A percentile compares a stretch with the other conserved stretches of the same genome.
Conservation (phyloP, 2,797 vertebrate species). For the Macropus fuliginosus region DNA sequence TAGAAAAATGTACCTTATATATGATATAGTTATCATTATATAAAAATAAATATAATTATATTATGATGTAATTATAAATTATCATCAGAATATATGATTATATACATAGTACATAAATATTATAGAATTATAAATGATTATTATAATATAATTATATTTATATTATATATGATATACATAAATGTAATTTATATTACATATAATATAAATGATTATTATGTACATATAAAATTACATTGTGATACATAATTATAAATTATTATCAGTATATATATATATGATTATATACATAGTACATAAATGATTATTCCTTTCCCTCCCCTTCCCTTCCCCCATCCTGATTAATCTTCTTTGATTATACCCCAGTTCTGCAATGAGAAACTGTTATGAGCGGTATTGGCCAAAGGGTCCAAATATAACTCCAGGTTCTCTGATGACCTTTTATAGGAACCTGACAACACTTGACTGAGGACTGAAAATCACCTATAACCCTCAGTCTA, state of each 20-base stretch:
- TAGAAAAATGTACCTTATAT: too few species aligned
- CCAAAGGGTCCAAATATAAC: background rate
- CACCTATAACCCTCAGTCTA: background rate
- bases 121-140: too few species aligned
- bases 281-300: background rate
- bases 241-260: background rate
- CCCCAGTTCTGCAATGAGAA: background rate
- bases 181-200: too few species aligned
- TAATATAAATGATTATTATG: too few species aligned
- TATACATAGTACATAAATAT: too few species aligned
- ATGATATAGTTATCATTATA: background rate
- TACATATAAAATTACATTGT: too few species aligned
- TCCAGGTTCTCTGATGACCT: background rate
- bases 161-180: too few species aligned
- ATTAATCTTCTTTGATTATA: background rate
- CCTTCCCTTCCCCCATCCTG: background rate
- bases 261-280: background rate
- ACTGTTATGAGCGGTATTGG: background rate
- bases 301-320: background rate
- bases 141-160: too few species aligned
- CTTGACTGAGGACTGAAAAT: background rate
- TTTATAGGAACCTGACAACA: background rate
- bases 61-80: background rate
- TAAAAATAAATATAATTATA: too few species aligned
- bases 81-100: too few species aligned